Evolutionary conservation across 2,797 vertebrate species (phyloP), one percentile per base, ranked within the genome.

Genomic region (Chiroxiphia lanceolata): DNA sequence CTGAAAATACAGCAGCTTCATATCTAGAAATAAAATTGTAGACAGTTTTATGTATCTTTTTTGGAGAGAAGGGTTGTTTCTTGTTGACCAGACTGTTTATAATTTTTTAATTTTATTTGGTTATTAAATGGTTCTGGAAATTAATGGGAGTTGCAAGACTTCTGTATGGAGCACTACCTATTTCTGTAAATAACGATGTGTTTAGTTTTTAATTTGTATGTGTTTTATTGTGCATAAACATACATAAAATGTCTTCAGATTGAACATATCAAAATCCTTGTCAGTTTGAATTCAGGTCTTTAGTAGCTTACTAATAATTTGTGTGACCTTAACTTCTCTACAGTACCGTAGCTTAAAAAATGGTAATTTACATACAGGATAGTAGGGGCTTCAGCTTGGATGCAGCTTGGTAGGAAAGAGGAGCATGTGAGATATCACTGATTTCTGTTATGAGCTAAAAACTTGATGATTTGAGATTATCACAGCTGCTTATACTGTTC

Each of bases 301-400:
- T 3, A 64, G 36, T 60, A 74, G 31, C 19, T 45, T 21, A 42
- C 13, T 85, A 61, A 13, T 85, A 61, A 13, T 29, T 76, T 85
- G 13, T 20, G 6, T 89, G 84, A 69, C 13, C 23, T 56, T 68
- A 68, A 36, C 12, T 72, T 81, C 44, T 69, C 19, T 71, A 1
- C 40, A 38, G 74, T 51, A 50, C 8, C 1, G 3, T 23, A 27
- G 4, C 27, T 65, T 87, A 38, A 72, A 63, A 76, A 53, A 16
- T 9, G 2, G 0, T n/a, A 57, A 17, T 15, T 78, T 56, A 10
- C 23, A 13, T 51, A 18, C 0, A 5, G 29, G 33, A 7, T 4
- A 1, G 5, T 70, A 42, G 40, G 15, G n/a, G 2, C 29, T 74
- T 59, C 22, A 74, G 11, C 11, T 20, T 77, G 11, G 47, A 25